Evolutionary conservation across 2,113 vertebrate species (phyloP), one percentile per base, ranked within the genome.

Genomic region (Tricholaema leucomelas): DNA sequence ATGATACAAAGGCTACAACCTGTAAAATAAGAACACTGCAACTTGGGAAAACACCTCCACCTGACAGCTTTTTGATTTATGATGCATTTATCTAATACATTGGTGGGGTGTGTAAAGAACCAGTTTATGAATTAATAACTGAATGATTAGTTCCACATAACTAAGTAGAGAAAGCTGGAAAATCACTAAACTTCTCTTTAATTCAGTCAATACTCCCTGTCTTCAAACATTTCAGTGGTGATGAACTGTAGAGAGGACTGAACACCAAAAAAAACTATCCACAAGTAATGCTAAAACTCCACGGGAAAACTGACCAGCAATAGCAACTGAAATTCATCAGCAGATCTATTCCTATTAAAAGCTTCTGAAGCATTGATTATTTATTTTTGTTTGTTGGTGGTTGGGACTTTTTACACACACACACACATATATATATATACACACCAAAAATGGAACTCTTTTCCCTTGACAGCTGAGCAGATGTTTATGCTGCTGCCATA

Each of bases 51-150:
- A 40, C 85, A 64, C 30, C 5, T 59, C 36, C 36, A 59, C 10
- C 20, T 30, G n/a, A 81, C 17, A 80, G 24, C 8, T 81, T 16
- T 93, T 90, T 81, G 69, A 55, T 76, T 71, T 48, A 55, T 91
- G 81, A 72, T 54, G 77, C 78, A 76, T 78, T 85, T 81, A 72
- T 54, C 73, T 52, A 27, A 55, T 86, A 31, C 78, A 25, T 50
- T 23, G 48, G 23, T 50, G 23, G 48, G 48, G 48, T 50, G 48
- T 25, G 7, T 83, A 78, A 83, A 91, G 83, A 90, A 86, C 8
- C 17, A 59, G 91, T 70, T 81, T 79, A 72, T 94, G 50, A 87
- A 92, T 86, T 91, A 86, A 52, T 93, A 95, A 87, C 23, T 13
- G 38, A 60, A 44, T 38, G 12, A 85, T 69, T 76, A 81, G 73